Percentiles rank a stretch among this genome's conserved stretches.
These are phyloP conservation scores for Myodes glareolus DNA, from an alignment of 2,113 vertebrate species.

Conservation along the genomic window DNA sequence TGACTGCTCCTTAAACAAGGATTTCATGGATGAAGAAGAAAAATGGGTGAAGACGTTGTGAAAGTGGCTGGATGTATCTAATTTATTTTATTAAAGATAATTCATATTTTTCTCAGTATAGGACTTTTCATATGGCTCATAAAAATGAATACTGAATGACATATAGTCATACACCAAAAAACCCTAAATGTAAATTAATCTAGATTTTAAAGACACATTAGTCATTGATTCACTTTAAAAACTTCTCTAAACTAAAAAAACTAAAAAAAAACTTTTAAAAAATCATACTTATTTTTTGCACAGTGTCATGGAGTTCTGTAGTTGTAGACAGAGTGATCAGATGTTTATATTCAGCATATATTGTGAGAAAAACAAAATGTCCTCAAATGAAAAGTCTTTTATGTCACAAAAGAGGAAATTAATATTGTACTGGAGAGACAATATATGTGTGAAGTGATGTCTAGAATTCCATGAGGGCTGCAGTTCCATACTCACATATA, in stretches of 20 bases:
- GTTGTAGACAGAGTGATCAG: not conserved
- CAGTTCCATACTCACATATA: not conserved
- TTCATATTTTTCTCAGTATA: not conserved
- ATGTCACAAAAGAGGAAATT: not conserved
- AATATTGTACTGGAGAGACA: not conserved
- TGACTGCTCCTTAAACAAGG: not conserved
- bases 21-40: not conserved
- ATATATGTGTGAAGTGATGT: not conserved
- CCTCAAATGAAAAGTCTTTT: not conserved
- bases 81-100: constrained; percentile 26
- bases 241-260: not conserved
- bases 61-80: not conserved
- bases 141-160: not conserved
- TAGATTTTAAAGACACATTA: not conserved
- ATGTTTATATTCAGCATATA: not conserved
- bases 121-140: not conserved
- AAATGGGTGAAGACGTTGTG: not conserved
- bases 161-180: not conserved
- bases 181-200: not conserved
- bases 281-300: not conserved
- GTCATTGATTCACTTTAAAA: not conserved
- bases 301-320: not conserved
- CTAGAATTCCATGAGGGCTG: not conserved
- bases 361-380: not conserved
- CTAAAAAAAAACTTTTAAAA: not conserved